phyloP scores from a whole-genome alignment of 1,140 invertebrate species.

The Daktulosphaira vitifoliae region DNA sequence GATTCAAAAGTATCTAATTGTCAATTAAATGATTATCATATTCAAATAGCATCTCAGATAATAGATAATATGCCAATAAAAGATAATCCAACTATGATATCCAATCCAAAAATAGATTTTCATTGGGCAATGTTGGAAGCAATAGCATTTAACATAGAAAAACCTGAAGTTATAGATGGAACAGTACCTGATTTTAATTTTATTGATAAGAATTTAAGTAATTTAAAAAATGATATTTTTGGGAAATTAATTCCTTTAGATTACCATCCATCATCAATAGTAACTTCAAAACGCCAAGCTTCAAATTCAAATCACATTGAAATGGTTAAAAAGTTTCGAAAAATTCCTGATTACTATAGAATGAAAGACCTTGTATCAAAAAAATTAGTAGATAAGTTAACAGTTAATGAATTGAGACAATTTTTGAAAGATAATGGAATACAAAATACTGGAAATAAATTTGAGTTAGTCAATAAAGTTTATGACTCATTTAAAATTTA shows the following conservation, averaged over 20 bases:
- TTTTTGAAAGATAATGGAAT: too few relatives aligned
- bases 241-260: not conserved
- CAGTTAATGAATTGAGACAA: too few relatives aligned
- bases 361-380: too few relatives aligned
- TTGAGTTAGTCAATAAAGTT: too few relatives aligned
- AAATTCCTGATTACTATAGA: too few relatives aligned
- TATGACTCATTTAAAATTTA: too few relatives aligned
- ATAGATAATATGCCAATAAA: conserved; percentile 3
- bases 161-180: not conserved
- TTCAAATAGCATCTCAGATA: not conserved
- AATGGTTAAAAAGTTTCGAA: not conserved
- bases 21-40: not conserved
- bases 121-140: conserved; percentile 34
- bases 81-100: conserved; percentile 6
- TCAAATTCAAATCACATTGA: not conserved
- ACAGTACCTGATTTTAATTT: conserved; percentile 3
- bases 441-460: too few relatives aligned
- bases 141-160: conserved; percentile 12
- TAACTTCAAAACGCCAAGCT: not conserved
- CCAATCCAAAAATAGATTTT: conserved; percentile 28
- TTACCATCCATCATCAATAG: not conserved
- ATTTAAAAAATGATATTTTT: conserved; percentile 8
- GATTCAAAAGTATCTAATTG: not conserved
- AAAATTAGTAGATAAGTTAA: too few relatives aligned
- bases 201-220: conserved; percentile 18